Conservation (phyloP, 2,113 vertebrate genomes). For the Anseranas semipalmata region DNA sequence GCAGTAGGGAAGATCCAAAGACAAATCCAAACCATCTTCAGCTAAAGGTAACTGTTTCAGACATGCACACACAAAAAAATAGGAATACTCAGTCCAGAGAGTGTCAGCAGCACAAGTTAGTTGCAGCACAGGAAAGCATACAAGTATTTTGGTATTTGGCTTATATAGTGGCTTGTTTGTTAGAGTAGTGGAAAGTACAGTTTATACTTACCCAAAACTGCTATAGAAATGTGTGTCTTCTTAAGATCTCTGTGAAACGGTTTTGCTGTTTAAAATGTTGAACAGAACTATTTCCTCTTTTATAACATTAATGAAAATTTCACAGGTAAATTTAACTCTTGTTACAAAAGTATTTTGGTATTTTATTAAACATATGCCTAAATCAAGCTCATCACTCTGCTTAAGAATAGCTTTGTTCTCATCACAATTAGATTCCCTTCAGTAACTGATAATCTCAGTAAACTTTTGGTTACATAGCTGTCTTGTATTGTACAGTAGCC, state of each 20-base stretch:
- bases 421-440: not conserved
- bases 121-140: not conserved
- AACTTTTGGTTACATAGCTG: not conserved
- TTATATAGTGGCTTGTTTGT: rapidly evolving
- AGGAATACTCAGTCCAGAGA: not conserved
- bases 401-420: not conserved
- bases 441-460: not conserved
- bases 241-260: not conserved
- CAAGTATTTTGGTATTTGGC: not conserved
- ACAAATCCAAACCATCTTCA: not conserved
- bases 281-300: not conserved
- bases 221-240: not conserved
- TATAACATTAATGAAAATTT: not conserved
- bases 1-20: not conserved
- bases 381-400: rapidly evolving
- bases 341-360: not conserved
- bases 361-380: not conserved
- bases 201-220: not conserved
- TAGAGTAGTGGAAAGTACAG: rapidly evolving
- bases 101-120: not conserved
- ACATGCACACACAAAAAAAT: not conserved
- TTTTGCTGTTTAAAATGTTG: not conserved
- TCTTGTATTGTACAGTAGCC: not conserved
- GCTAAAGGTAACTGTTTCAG: not conserved
- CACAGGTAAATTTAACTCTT: not conserved